A percentile compares a stretch with the other conserved stretches of the same genome.
phyloP scores from a whole-genome alignment of 2,888 invertebrate genomes.

The Lissocephala sabroskyi region DNA sequence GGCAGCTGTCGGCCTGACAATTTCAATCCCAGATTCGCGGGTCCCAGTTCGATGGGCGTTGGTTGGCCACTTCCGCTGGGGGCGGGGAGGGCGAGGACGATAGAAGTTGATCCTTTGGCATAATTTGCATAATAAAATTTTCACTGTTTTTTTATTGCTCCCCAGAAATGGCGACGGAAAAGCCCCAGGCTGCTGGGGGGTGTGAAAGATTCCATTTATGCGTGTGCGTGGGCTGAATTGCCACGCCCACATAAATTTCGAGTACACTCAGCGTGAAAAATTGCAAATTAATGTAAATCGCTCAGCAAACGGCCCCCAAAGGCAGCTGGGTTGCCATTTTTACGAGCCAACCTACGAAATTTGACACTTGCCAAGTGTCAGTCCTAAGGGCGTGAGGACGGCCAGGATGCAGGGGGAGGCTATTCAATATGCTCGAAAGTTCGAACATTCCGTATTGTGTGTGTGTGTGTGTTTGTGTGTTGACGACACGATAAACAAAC shows the following conservation, averaged over 20 bases:
- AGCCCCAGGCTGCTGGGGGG: too few species aligned
- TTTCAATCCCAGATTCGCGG: too few species aligned
- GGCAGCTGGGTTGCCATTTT: conserved; percentile 35
- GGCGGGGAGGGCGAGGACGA: background rate
- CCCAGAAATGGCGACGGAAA: conserved; percentile 3
- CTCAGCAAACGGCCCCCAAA: conserved; percentile 18
- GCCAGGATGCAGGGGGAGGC: background rate
- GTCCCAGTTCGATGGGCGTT: too few species aligned
- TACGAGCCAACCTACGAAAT: conserved; percentile 47
- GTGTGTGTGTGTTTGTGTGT: too few species aligned
- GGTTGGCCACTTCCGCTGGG: conserved; percentile 9
- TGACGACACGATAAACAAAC: conserved; percentile 44
- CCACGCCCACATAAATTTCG: conserved; percentile 41
- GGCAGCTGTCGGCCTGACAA: conserved; percentile 29
- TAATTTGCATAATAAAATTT: conserved; percentile 68
- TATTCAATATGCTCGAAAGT: conserved; percentile 44
- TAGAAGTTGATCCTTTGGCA: conserved; percentile 43
- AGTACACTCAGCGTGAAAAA: conserved; percentile 64
- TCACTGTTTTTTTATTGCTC: conserved; percentile 43
- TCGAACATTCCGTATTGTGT: conserved; percentile 52
- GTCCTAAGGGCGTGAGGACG: background rate
- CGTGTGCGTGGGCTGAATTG: too few species aligned
- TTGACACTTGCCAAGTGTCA: conserved; percentile 38
- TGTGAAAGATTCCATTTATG: conserved; percentile 13
- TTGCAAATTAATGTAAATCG: conserved; percentile 70